Conservation (phyloP, 2,888 invertebrate genomes). For the Pemphredon lugubris region DNA sequence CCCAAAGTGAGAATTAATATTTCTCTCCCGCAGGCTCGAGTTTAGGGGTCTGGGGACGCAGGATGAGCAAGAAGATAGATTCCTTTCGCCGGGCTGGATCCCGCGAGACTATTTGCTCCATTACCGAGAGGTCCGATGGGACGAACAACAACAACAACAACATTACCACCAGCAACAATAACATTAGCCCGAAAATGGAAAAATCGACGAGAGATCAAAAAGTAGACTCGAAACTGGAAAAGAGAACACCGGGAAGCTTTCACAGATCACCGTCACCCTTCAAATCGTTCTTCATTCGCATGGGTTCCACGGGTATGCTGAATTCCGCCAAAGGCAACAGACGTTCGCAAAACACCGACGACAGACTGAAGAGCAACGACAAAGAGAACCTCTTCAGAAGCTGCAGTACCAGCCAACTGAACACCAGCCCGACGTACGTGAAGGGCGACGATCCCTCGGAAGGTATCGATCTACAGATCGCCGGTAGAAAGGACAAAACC, state of each 20-base stretch:
- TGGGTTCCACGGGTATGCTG: slow-evolving; percentile 90
- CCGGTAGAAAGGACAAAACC: slow-evolving; percentile 75
- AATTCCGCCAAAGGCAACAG: slow-evolving; percentile 82
- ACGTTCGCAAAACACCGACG: slow-evolving; percentile 80
- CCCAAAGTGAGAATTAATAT: too few relatives aligned
- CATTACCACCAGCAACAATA: slow-evolving; percentile 63
- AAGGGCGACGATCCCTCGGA: slow-evolving; percentile 92
- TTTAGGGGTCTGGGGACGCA: slow-evolving; percentile 85
- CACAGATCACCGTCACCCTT: slow-evolving; percentile 86
- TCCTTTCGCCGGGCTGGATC: slow-evolving; percentile 86
- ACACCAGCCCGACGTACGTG: slow-evolving; percentile 85
- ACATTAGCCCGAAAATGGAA: slow-evolving; percentile 53
- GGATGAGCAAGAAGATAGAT: slow-evolving; percentile 90
- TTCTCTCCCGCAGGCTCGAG: slow-evolving; percentile 61
- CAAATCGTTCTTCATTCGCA: slow-evolving; percentile 88
- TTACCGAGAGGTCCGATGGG: slow-evolving; percentile 78
- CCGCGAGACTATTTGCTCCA: slow-evolving; percentile 82
- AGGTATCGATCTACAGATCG: slow-evolving; percentile 85
- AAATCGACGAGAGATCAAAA: slow-evolving; percentile 65
- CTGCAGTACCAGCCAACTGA: slow-evolving; percentile 89
- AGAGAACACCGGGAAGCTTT: slow-evolving; percentile 78
- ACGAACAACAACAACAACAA: slow-evolving; percentile 55
- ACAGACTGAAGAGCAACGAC: slow-evolving; percentile 81
- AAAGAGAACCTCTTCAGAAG: slow-evolving; percentile 86
- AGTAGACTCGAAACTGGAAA: slow-evolving; percentile 61